These are phyloP conservation scores for Nebria salina DNA, from an alignment of 2,888 invertebrate genomes.

Conservation along the genomic window DNA sequence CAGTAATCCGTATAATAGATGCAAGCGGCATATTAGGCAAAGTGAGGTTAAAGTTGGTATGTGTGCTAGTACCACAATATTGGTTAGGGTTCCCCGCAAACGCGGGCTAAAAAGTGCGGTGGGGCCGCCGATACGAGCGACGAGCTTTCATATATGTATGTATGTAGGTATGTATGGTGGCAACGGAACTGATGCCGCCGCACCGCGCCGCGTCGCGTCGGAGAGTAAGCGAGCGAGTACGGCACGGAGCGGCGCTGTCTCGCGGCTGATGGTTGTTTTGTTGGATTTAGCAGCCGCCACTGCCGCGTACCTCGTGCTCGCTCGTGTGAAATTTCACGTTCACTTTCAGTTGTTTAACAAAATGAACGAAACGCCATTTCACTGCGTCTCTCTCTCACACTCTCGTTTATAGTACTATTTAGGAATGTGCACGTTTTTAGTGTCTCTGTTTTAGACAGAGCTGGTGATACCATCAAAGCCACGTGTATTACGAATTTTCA, in stretches of 20 bases:
- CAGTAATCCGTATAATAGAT: not conserved
- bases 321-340: constrained; percentile 43
- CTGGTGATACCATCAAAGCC: not conserved
- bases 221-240: not conserved
- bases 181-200: not conserved
- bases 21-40: not conserved
- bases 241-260: no score
- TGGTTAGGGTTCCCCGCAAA: not conserved
- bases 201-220: not conserved
- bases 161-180: not conserved
- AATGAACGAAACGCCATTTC: constrained; percentile 36
- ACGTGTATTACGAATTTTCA: not conserved
- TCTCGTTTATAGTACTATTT: not conserved
- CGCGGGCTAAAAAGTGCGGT: not conserved
- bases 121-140: not conserved
- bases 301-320: constrained; percentile 5
- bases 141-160: not conserved
- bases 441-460: not conserved
- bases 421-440: not conserved
- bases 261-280: not conserved
- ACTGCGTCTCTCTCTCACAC: not conserved
- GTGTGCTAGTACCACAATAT: not conserved
- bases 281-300: not conserved
- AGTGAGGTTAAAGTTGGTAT: not conserved
- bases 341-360: constrained; percentile 45